Conservation (phyloP, 2,797 vertebrate genomes). For the Sparidentex hasta region DNA sequence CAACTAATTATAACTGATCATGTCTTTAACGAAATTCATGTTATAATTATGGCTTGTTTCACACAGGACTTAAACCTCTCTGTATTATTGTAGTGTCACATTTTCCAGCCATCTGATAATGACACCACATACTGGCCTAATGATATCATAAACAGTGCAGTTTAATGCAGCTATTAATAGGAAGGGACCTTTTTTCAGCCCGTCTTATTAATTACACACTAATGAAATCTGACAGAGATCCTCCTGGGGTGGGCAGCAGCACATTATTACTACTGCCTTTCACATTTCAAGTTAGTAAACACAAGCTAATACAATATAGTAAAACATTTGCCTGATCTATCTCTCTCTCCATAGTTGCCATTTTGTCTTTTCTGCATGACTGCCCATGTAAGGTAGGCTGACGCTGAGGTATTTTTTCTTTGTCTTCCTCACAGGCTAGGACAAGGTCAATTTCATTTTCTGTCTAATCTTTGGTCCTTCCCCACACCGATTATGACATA, state of each 20-base stretch:
- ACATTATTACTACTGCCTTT: conserved; percentile 72
- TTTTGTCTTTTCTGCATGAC: conserved; percentile 67
- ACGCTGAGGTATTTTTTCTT: conserved; percentile 49
- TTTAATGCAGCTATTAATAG: conserved; percentile 71
- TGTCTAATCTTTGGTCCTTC: conserved; percentile 57
- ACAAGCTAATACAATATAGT: conserved; percentile 53
- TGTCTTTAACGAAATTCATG: conserved; percentile 59
- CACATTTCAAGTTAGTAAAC: conserved; percentile 71
- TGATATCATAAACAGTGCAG: conserved; percentile 77
- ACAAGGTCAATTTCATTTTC: conserved; percentile 66
- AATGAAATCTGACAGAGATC: conserved; percentile 67
- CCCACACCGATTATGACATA: conserved; percentile 59
- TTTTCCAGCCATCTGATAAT: conserved; percentile 76
- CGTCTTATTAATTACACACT: conserved; percentile 80
- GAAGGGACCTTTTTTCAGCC: conserved; percentile 55
- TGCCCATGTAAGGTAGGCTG: conserved; percentile 60
- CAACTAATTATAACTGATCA: conserved; percentile 44
- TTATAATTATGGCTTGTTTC: conserved; percentile 69
- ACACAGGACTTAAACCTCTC: conserved; percentile 59
- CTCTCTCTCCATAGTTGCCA: conserved; percentile 55
- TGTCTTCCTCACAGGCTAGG: conserved; percentile 42
- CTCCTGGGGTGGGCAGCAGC: conserved; percentile 64
- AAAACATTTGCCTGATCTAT: conserved; percentile 30
- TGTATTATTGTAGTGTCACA: conserved; percentile 74
- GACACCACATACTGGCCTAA: conserved; percentile 73